Base-by-base conservation (phyloP, 35 echinoderm and acorn worm genomes). In the Nesometra sesokonis region DNA sequence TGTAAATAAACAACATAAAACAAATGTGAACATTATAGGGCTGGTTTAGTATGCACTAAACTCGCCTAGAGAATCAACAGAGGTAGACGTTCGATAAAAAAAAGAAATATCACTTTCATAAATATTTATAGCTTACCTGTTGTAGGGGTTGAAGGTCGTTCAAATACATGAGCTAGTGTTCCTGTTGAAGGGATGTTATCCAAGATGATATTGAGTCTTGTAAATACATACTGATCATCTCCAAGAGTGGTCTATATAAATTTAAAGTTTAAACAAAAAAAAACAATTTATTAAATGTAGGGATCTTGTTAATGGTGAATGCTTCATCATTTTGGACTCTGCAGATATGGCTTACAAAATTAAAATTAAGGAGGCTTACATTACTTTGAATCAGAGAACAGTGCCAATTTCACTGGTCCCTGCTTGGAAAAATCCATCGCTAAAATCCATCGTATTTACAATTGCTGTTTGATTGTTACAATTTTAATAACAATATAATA, bases 211-310 rank as follows among this genome's bases (percentile, higher is more conserved):
- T 94, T 99, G 29, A 99, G 89, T 29, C 96, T 57, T 82, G 96
- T 99, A 82, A 90, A 92, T 27, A 99, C 92, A 76, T 99, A 99
- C 86, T 99, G 96, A 36, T 99, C 96, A 88, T 94, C 90, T 77
- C 96, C 96, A 34, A 91, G 84, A 27, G 81, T 67, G 32, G 96
- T 99, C 96, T 99, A 82, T 38, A 84, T 15, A 30, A 80, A 34
- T 8, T 11, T 4, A 43, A n/a, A n/a, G n/a, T 43, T 4, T 43
- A 43, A 43, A 43, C 38, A 47, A 92, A 57, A 76, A 11, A 47
- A 31, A 34, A 79, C 0, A 57, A 32, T 33, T 17, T 47, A 4
- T 78, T 9, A 85, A 0, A 67, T 85, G 35, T 46, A 85, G 13
- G 52, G n/a, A 67, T 67, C n/a, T 67, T n/a, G 13, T n/a, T 67